A percentile compares a stretch with the other conserved stretches of the same genome.
These are phyloP conservation scores for Andrena bucephala DNA, from an alignment of 2,888 invertebrate species.

Conservation along the genomic window DNA sequence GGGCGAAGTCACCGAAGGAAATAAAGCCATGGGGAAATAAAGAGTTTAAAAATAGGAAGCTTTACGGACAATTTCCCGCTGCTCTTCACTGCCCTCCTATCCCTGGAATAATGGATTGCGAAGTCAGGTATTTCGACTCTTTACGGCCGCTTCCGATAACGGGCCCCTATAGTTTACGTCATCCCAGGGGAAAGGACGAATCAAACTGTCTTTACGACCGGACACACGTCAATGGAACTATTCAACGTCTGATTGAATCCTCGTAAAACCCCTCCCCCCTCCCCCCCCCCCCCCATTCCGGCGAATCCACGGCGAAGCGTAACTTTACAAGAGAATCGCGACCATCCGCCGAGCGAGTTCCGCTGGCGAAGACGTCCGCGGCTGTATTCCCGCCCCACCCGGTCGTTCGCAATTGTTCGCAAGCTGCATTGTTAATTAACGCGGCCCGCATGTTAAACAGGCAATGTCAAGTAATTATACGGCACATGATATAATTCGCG, in stretches of 20 bases:
- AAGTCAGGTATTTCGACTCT: conserved; percentile 10
- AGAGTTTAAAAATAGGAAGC: neutral
- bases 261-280: conserved; percentile 16
- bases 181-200: neutral
- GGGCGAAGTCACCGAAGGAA: no score
- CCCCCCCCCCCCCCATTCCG: neutral
- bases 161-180: neutral
- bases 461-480: neutral
- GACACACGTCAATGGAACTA: conserved; percentile 8
- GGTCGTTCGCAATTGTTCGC: neutral
- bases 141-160: neutral
- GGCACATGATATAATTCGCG: neutral
- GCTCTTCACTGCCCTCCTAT: neutral
- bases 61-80: neutral
- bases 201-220: conserved; percentile 8
- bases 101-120: neutral
- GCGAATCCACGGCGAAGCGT: neutral
- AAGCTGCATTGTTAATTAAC: conserved; percentile 1
- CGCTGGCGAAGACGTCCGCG: neutral
- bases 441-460: neutral
- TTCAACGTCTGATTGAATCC: conserved; percentile 19
- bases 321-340: neutral
- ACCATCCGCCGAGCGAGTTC: neutral
- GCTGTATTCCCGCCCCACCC: neutral
- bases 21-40: no score